Evolutionary conservation across 2,113 vertebrate species (phyloP).

Genomic region (Odocoileus hemionus): DNA sequence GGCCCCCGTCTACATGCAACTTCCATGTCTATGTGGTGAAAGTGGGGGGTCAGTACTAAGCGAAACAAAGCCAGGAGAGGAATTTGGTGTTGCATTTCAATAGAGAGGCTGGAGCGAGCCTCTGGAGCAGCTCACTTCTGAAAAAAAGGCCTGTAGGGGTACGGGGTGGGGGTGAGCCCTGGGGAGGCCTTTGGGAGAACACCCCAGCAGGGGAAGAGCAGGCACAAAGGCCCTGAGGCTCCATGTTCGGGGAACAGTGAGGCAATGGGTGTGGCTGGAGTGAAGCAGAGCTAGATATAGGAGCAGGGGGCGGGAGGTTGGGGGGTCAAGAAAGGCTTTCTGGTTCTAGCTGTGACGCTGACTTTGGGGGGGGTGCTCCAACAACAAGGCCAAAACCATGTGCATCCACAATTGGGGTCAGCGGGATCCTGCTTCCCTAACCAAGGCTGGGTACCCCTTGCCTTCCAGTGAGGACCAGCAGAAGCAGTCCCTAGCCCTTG

Average conservation of each 20-base stretch:
- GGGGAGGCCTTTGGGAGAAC: background rate
- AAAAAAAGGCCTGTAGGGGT: background rate
- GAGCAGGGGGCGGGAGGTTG: background rate
- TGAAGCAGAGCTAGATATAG: fast-evolving
- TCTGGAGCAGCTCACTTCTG: background rate
- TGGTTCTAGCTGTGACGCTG: background rate
- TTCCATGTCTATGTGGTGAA: fast-evolving
- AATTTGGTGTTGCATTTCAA: fast-evolving
- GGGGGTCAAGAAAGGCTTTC: fast-evolving
- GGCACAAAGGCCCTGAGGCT: background rate
- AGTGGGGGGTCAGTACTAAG: fast-evolving
- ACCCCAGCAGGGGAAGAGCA: fast-evolving
- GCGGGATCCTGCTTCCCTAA: background rate
- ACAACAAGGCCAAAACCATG: background rate
- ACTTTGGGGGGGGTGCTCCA: background rate
- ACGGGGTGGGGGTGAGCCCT: background rate
- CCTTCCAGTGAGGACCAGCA: background rate
- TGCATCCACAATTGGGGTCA: too few species aligned
- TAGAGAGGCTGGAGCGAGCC: fast-evolving
- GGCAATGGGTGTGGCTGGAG: background rate
- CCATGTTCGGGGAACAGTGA: background rate
- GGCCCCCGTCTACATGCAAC: fast-evolving
- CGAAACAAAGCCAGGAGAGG: background rate
- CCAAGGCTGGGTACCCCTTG: background rate
- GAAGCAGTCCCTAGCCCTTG: background rate